These are phyloP conservation scores for Synodontis membranacea DNA, from an alignment of 2,113 vertebrate genomes.

Conservation along the genomic window DNA sequence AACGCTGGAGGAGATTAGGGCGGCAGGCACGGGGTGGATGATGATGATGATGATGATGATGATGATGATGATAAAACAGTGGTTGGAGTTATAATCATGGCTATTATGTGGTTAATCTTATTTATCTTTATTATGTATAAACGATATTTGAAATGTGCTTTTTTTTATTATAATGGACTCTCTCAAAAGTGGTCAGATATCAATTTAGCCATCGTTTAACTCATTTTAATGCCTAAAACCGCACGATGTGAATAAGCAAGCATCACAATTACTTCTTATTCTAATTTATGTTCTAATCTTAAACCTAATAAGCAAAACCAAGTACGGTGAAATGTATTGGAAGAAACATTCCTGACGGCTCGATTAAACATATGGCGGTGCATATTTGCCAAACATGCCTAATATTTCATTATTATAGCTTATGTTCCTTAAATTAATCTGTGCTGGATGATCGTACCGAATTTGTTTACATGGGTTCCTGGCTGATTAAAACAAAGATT, in stretches of 20 bases:
- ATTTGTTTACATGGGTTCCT: not conserved
- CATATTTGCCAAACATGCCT: not conserved
- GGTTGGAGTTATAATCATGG: conserved; percentile 1
- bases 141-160: not conserved
- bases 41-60: conserved; percentile 17
- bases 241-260: not conserved
- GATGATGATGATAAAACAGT: not conserved
- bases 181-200: too few relatives aligned
- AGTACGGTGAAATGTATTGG: not conserved
- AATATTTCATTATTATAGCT: not conserved
- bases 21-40: not conserved
- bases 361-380: not conserved
- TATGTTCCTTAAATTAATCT: not conserved
- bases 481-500: not conserved
- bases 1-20: not conserved
- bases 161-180: too few relatives aligned
- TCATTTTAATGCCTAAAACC: not conserved
- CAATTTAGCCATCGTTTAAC: not conserved
- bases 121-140: not conserved
- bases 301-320: not conserved
- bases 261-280: not conserved
- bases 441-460: not conserved
- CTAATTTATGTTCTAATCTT: not conserved
- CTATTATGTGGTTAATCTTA: not conserved
- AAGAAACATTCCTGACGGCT: not conserved